Evolutionary conservation across 2,113 vertebrate species (phyloP).

Genomic region (Alosa alosa): DNA sequence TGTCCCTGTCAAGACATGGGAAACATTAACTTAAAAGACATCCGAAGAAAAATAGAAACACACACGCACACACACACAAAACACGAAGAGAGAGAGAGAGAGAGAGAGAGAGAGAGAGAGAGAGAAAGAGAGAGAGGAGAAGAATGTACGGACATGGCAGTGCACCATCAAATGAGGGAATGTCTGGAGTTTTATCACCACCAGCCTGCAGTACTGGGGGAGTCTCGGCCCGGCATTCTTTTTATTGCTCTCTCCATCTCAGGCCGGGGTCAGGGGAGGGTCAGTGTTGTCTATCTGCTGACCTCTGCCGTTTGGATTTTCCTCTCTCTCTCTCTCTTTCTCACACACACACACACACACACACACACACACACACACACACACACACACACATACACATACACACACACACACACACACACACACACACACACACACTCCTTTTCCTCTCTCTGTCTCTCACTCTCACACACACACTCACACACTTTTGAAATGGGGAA

Average conservation of each 20-base stretch:
- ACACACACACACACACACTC: neutral
- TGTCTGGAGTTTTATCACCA: slow-evolving; percentile 95
- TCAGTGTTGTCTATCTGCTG: slow-evolving; percentile 81
- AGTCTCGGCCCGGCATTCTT: slow-evolving; percentile 80
- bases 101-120: neutral
- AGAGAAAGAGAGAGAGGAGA: neutral
- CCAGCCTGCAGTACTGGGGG: slow-evolving; percentile 79
- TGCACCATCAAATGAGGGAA: slow-evolving; percentile 90
- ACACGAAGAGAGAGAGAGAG: neutral
- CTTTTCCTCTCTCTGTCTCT: too few relatives aligned
- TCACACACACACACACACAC: slow-evolving; percentile 22
- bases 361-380: slow-evolving; percentile 15
- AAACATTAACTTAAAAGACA: slow-evolving; percentile 31
- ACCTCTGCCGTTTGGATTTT: slow-evolving; percentile 72
- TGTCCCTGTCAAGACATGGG: slow-evolving; percentile 31
- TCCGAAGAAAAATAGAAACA: slow-evolving; percentile 28
- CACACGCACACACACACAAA: neutral
- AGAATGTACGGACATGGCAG: slow-evolving; percentile 78
- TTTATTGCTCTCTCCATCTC: slow-evolving; percentile 80
- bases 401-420: slow-evolving; percentile 7
- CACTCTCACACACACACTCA: neutral
- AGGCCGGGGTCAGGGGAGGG: slow-evolving; percentile 83
- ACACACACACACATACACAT: neutral
- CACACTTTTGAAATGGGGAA: slow-evolving; percentile 53
- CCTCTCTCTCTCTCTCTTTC: slow-evolving; percentile 29